Evolutionary conservation across 2,113 vertebrate genomes (phyloP), one percentile per base, ranked within the genome.

Genomic region (Alaudala cheleensis): DNA sequence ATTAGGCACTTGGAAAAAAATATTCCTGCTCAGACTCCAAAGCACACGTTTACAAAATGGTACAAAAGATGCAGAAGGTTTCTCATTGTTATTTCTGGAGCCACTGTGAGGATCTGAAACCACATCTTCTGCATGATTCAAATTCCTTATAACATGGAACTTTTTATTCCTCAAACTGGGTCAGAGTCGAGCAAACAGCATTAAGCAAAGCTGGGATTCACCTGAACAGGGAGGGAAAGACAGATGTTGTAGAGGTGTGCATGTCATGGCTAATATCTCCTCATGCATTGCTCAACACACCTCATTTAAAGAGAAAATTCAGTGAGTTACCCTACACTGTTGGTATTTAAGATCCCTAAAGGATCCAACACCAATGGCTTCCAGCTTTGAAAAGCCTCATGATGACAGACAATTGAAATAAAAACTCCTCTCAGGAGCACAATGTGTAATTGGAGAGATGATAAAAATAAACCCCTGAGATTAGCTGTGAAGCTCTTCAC

Each of bases 401-500:
- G 50, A 72, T 62, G 33, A 92, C 50, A 83, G 84, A 87, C 62
- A 92, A 80, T 57, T 58, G 72, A 72, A 95, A 79, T 44, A 90
- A 79, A 85, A 85, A 82, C 44, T 77, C 24, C 39, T 81, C 58
- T 72, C 50, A 90, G 71, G 58, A 93, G 39, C 66, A 82, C 62
- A 87, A 62, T 9, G 19, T 65, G 67, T 72, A 92, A 88, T 20
- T 66, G 66, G 95, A 95, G n/a, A 57, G 37, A 60, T 34, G 37
- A 89, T 72, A 85, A 94, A 95, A 94, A 89, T 51, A 94, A 91
- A 29, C 24, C 7, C 31, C 37, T 29, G 29, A 79, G n/a, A 93
- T 40, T 26, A 81, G 25, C 44, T 47, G 24, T 6, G 1, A 89
- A 71, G 31, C 34, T 50, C 31, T 72, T 93, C 10, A 82, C 33